Conservation (phyloP, 1,140 invertebrate genomes). For the Zaprionus capensis region DNA sequence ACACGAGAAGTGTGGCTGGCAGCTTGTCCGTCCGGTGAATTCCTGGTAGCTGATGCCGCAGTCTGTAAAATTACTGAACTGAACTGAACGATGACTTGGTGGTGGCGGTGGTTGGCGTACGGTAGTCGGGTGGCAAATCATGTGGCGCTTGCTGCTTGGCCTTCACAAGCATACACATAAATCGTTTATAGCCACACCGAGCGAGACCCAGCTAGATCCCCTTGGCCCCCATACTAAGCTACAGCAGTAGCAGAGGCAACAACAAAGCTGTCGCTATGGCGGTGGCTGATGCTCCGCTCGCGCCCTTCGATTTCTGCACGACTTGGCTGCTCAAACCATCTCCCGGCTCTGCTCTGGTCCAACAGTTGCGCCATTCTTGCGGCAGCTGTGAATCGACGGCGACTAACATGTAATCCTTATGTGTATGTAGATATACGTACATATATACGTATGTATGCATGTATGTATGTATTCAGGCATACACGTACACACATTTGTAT, state of each 20-base stretch:
- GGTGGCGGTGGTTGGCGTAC: constrained; percentile 8
- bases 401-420: constrained; percentile 58
- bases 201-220: constrained; percentile 30
- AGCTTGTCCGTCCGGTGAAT: constrained; percentile 2
- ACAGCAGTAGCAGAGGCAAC: constrained; percentile 27
- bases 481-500: not conserved
- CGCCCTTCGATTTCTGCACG: constrained; percentile 61
- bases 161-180: constrained; percentile 71
- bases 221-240: constrained; percentile 28
- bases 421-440: constrained; percentile 15
- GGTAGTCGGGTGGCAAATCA: constrained; percentile 46
- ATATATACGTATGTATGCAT: not conserved
- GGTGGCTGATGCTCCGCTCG: constrained; percentile 44
- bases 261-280: constrained; percentile 21
- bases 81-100: constrained; percentile 76
- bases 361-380: constrained; percentile 4
- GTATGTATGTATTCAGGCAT: not conserved
- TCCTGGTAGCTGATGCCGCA: constrained; percentile 71
- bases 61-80: constrained; percentile 80
- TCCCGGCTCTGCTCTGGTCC: constrained; percentile 6
- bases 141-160: constrained; percentile 62
- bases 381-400: constrained; percentile 49
- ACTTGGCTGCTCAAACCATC: constrained; percentile 63
- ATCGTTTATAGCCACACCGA: constrained; percentile 79
- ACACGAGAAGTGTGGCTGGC: constrained; percentile 9